Evolutionary conservation across 2,888 invertebrate genomes (phyloP), one percentile per base, ranked within the genome.

Genomic region (Punctoribates punctum): DNA sequence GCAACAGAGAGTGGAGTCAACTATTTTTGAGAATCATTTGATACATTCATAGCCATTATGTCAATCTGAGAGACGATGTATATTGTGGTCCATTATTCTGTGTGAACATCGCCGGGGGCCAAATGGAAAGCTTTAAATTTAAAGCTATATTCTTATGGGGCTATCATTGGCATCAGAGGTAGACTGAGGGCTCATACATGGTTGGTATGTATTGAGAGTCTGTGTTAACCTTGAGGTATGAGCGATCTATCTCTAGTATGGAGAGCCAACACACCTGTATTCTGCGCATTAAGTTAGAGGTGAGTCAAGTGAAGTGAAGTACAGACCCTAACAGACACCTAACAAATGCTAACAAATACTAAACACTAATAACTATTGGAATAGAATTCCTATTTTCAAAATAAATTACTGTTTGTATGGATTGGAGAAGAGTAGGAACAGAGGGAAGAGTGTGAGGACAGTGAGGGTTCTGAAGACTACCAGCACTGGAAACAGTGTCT

Each of bases 41-140:
- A 23, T 34, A 62, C n/a, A 17, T 17, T 60, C 57, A 38, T 38
- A 38, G 34, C 67, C 38, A 27, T 27, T 60, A 60, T 60, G 60
- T 60, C 60, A 27, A 70, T 46, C n/a, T 38, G 20, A 70, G 46
- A 70, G 70, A 34, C 25, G 38, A 70, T 38, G 38, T 38, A 70
- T 70, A 38, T 42, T 67, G 67, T 38, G 67, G 29, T 42, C 70
- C 70, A 70, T 70, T 70, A 70, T 70, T 70, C 70, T 70, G 23
- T n/a, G 60, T 15, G 29, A 70, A 62, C n/a, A 62, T 42, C 2
- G 70, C 70, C 70, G 23, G 23, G 20, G 46, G 70, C 70, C 13
- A 46, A 70, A 46, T 38, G 27, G 20, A 46, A 70, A 70, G 70
- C 70, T 70, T 46, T 46, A 70, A 42, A 70, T 42, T 70, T 46